Conservation (phyloP, 2,888 invertebrate species). For the Eupithecia exiguata region DNA sequence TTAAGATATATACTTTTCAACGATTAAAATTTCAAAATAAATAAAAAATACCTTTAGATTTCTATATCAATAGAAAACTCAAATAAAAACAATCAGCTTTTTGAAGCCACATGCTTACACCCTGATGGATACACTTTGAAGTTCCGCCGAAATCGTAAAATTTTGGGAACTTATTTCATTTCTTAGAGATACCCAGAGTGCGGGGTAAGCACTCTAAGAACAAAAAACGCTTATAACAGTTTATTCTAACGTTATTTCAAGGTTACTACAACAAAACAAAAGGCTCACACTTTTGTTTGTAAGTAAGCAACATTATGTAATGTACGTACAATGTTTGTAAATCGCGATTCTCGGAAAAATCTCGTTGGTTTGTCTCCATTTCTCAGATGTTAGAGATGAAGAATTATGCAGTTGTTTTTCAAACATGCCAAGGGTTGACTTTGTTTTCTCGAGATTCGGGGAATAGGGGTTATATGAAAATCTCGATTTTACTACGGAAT, state of each 20-base stretch:
- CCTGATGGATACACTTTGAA: no score
- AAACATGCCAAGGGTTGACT: background rate
- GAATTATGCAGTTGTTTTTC: background rate
- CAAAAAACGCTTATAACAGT: no score
- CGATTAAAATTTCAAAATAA: no score
- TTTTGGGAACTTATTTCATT: no score
- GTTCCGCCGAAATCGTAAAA: no score
- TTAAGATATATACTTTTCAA: no score
- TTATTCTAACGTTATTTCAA: background rate
- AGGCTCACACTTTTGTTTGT: background rate
- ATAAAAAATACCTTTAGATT: no score
- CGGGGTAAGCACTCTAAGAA: no score
- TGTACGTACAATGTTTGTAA: background rate
- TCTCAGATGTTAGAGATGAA: conserved; percentile 11
- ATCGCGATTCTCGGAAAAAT: background rate
- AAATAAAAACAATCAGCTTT: no score
- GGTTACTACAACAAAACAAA: background rate
- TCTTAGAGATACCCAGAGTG: no score
- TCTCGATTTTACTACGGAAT: background rate
- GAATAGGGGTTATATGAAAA: background rate
- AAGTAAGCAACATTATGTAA: background rate
- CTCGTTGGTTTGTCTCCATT: conserved; percentile 9
- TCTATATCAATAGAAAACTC: no score
- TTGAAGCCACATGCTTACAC: no score
- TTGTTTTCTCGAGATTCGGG: background rate